Percentiles rank a stretch among this genome's conserved stretches.
These are phyloP conservation scores for Neria commutata DNA, from an alignment of 2,888 invertebrate species.

Conservation along the genomic window DNA sequence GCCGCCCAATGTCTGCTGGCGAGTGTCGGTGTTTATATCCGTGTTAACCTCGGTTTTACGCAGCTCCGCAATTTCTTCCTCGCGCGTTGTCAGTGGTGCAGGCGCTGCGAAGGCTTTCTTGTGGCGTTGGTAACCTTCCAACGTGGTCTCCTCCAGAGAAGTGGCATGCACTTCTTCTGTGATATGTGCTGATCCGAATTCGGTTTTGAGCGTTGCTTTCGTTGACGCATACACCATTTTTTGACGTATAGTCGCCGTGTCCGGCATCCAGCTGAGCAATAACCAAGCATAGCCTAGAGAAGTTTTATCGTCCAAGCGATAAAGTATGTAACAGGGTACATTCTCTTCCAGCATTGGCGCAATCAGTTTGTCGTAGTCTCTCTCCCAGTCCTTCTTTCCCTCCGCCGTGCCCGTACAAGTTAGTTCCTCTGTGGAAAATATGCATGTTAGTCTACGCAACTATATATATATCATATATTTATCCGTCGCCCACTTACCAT, in stretches of 20 bases:
- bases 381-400: conserved; percentile 79
- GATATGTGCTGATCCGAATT: conserved; percentile 93
- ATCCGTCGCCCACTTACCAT: conserved; percentile 68
- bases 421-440: conserved; percentile 72
- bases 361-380: conserved; percentile 81
- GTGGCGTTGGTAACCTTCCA: conserved; percentile 82
- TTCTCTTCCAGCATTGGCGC: conserved; percentile 74
- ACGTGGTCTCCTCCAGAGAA: conserved; percentile 76
- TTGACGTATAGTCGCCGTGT: conserved; percentile 80
- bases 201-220: conserved; percentile 93
- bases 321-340: conserved; percentile 90
- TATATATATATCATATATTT: background rate
- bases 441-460: background rate
- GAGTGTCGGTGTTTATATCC: conserved; percentile 79
- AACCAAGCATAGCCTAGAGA: conserved; percentile 90
- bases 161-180: conserved; percentile 95
- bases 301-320: conserved; percentile 79
- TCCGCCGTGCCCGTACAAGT: conserved; percentile 70
- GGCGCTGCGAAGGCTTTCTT: conserved; percentile 79
- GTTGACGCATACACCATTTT: conserved; percentile 99
- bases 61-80: conserved; percentile 83
- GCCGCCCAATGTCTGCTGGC: conserved; percentile 89
- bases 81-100: conserved; percentile 86
- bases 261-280: conserved; percentile 93
- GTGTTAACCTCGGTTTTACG: conserved; percentile 74